Evolutionary conservation across 1,140 invertebrate genomes (phyloP).

Genomic region (Macrobrachium nipponense): DNA sequence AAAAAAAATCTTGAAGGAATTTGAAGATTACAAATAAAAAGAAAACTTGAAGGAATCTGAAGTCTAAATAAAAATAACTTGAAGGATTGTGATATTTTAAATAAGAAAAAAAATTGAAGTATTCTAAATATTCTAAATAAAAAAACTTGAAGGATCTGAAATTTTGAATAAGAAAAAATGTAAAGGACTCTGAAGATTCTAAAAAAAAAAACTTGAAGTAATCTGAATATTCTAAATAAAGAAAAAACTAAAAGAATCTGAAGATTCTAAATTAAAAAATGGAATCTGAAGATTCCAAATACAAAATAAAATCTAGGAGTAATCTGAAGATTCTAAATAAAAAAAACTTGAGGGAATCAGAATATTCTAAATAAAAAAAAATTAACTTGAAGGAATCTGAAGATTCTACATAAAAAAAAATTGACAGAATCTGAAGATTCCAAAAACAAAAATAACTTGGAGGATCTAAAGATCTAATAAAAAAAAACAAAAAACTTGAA

Average conservation of each 20-base stretch:
- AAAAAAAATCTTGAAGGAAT: not conserved
- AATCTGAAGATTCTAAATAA: no score
- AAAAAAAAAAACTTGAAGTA: no score
- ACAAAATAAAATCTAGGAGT: not conserved
- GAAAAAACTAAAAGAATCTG: no score
- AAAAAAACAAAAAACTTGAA: not conserved
- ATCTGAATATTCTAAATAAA: not conserved
- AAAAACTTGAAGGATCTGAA: not conserved
- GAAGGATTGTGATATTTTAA: no score
- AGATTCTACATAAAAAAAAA: not conserved
- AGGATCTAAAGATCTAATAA: not conserved
- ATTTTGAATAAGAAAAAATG: not conserved
- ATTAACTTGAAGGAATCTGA: not conserved
- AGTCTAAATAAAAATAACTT: not conserved
- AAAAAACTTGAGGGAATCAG: not conserved
- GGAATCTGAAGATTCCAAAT: not conserved
- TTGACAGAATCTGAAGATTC: no score
- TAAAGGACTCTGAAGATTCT: not conserved
- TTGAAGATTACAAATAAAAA: not conserved
- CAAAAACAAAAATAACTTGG: not conserved
- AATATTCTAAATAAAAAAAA: not conserved
- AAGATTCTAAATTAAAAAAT: no score
- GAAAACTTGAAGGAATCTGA: not conserved
- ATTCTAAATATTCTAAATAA: not conserved
- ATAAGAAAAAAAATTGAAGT: not conserved